Evolutionary conservation across 92 coral and sea anemone species (phyloP).

Genomic region (Montipora capitata): DNA sequence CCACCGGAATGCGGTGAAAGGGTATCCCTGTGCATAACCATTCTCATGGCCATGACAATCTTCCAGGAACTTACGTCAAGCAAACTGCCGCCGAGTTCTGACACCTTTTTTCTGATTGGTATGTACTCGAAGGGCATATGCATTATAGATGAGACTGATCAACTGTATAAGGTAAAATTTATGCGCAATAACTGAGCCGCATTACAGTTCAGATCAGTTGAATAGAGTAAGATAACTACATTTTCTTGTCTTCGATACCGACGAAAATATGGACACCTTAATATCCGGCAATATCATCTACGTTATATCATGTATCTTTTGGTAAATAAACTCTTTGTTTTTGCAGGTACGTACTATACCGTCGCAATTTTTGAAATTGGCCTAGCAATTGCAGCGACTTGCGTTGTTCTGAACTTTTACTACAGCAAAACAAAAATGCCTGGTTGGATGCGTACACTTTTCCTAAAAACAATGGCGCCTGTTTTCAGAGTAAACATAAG

Average conservation of each 20-base stretch:
- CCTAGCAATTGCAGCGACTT: conserved; percentile 81
- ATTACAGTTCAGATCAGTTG: no score
- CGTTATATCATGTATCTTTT: no score
- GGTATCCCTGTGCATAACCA: conserved; percentile 89
- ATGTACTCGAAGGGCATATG: background rate
- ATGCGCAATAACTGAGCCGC: no score
- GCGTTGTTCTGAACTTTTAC: conserved; percentile 82
- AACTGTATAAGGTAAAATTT: no score
- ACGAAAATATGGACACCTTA: no score
- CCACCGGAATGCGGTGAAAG: conserved; percentile 96
- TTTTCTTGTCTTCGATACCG: no score
- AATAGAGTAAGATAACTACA: no score
- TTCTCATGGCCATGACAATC: conserved; percentile 93
- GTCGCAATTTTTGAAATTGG: conserved; percentile 79
- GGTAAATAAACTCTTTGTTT: background rate
- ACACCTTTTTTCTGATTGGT: conserved; percentile 88
- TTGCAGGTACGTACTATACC: conserved; percentile 82
- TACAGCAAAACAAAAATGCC: conserved; percentile 90
- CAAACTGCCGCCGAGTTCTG: conserved; percentile 85
- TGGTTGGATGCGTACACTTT: conserved; percentile 70
- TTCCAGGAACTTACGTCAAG: conserved; percentile 92
- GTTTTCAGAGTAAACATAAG: conserved; percentile 51
- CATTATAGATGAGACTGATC: no score
- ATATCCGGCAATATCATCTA: no score
- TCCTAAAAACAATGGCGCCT: conserved; percentile 71